Base-by-base conservation (phyloP, 2,113 vertebrate genomes). In the Cinclus cinclus region DNA sequence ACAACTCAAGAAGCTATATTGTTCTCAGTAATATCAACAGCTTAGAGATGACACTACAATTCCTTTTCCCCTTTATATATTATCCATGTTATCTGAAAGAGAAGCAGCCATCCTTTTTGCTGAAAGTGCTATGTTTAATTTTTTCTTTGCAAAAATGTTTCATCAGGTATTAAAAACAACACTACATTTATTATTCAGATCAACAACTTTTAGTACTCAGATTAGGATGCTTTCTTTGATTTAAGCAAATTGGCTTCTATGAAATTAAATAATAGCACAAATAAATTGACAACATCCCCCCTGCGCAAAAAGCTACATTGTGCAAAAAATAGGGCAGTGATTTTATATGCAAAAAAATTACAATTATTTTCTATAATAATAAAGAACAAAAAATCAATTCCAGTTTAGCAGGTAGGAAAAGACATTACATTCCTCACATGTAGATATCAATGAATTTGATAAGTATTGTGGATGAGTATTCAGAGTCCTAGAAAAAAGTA, bases 1-100 rank as follows among this genome's bases (percentile, higher is more conserved):
- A 96, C 93, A 98, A 89, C 59, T 93, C 82, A 80, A 94, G 93
- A 91, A 96, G 69, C 68, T 97, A 39, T 94, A 95, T 96, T 97
- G 83, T 96, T 94, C 92, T 92, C 70, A 75, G 73, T 94, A 96
- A 77, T 68, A 89, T 91, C 87, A 96, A 85, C 67, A 96, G 10
- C 52, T 95, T 69, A 79, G 74, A 50, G 44, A 89, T 47, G 21
- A 63, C 17, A 50, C 7, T 79, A 55, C 77, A 95, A 59, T 58
- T 94, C 56, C 39, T 95, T 85, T 83, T 46, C 22, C 27, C 30
- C 46, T 31, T 70, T 62, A 84, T 35, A 60, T 63, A 75, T 87
- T 87, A 67, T 76, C 11, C 12, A 35, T 35, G 7, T 92, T 96
- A 91, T 93, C 90, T 92, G 83, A 96, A 96, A 87, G 30, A 65